Base-by-base conservation (phyloP, 2,797 vertebrate genomes). In the Streptopelia turtur region DNA sequence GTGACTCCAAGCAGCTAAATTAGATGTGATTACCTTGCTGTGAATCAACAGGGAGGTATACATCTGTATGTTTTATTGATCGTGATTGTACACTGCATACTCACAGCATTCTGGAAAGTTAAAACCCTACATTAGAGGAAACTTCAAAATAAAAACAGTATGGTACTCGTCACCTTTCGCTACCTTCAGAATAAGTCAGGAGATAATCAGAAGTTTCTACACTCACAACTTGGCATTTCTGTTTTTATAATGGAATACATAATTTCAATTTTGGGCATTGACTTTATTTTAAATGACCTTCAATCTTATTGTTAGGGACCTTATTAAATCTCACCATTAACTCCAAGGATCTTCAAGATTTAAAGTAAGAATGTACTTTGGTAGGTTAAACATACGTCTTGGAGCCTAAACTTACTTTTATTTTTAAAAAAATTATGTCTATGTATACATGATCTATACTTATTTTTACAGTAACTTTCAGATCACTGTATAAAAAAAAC, bases 91-190 rank as follows among this genome's bases (percentile, higher is more conserved):
- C 1, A 21, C 20, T 45, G 70, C 53, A 50, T 28, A 45, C 11
- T 69, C 45, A 65, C 12, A 59, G 5, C 12, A 41, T 22, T 47
- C 63, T 33, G 52, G 56, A 79, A 87, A 76, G 23, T 64, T 39
- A 49, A 91, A 93, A 8, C 20, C 5, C 4, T 69, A 30, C 5
- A 11, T 65, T 30, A 93, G 16, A 69, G 17, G 24, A 65, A 79
- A 79, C 11, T 59, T 79, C 22, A 33, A 55, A 87, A 81, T 35
- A 70, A 70, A 92, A 77, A 1, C 10, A 45, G 1, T 45, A 20
- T 0, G 1, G 13, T 70, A 47, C 3, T 4, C 1, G 31, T 20
- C 18, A 75, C 22, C 4, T 57, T 86, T 83, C 1, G 3, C 13
- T 43, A 52, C 52, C 39, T 77, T 66, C 5, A 69, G 55, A 93